phyloP scores from a whole-genome alignment of 2,113 vertebrate species.

The Dromiciops gliroides region DNA sequence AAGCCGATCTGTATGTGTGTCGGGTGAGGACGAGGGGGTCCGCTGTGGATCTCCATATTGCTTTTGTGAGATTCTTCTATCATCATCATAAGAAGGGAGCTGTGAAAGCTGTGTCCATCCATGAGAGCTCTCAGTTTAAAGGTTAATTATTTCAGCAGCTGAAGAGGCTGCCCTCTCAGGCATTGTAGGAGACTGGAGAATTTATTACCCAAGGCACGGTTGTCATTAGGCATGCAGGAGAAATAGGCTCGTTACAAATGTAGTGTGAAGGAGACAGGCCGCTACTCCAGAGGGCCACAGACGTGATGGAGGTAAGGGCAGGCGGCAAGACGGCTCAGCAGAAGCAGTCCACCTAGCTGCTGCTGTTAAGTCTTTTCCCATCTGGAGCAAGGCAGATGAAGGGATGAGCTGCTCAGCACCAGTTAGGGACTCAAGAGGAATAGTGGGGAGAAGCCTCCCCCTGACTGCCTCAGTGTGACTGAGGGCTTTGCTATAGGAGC shows the following conservation, averaged over 20 bases:
- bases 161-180: slow-evolving; percentile 32
- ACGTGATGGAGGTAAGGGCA: neutral
- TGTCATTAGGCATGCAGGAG: slow-evolving; percentile 17
- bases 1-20: neutral
- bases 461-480: neutral
- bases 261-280: neutral
- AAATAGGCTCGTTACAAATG: neutral
- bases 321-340: neutral
- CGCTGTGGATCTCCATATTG: neutral
- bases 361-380: neutral
- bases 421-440: neutral
- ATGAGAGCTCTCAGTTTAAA: neutral
- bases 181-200: slow-evolving; percentile 7
- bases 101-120: neutral
- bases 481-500: neutral
- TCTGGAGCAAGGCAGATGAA: neutral
- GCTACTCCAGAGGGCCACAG: neutral
- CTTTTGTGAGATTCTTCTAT: slow-evolving; percentile 7
- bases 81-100: neutral
- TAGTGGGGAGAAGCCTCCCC: neutral
- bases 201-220: slow-evolving; percentile 19
- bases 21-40: neutral
- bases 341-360: neutral
- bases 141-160: slow-evolving; percentile 45
- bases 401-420: neutral